These are phyloP conservation scores for Dasypolia templi DNA, from an alignment of 2,888 invertebrate genomes.

Conservation along the genomic window DNA sequence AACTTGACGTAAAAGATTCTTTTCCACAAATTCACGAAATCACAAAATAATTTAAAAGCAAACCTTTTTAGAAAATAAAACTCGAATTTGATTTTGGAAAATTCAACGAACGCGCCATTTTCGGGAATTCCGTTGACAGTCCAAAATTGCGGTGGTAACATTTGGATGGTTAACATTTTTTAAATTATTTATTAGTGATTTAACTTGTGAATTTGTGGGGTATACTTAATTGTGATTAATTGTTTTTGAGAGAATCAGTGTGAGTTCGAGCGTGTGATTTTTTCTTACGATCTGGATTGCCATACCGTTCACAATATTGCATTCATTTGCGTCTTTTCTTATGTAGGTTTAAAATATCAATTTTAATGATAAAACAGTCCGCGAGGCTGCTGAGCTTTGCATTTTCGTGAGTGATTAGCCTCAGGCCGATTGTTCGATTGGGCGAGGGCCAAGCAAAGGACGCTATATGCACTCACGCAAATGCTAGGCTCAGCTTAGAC, in stretches of 20 bases:
- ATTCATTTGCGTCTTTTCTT: background rate
- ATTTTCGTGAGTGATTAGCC: too few species aligned
- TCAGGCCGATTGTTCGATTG: too few species aligned
- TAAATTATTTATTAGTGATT: slow-evolving; percentile 49
- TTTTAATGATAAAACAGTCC: too few species aligned
- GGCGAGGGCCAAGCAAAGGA: too few species aligned
- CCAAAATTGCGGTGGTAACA: slow-evolving; percentile 51
- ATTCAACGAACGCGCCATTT: slow-evolving; percentile 47
- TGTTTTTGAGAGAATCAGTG: slow-evolving; percentile 14
- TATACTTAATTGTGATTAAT: slow-evolving; percentile 45
- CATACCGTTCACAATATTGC: background rate
- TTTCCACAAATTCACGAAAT: slow-evolving; percentile 7
- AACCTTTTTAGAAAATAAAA: slow-evolving; percentile 30
- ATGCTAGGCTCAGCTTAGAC: too few species aligned
- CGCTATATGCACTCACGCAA: too few species aligned
- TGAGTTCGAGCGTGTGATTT: slow-evolving; percentile 12
- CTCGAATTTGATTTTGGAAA: slow-evolving; percentile 25
- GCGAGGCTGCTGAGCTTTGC: too few species aligned
- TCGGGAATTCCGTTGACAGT: slow-evolving; percentile 47
- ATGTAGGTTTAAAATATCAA: too few species aligned
- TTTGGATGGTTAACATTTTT: slow-evolving; percentile 42
- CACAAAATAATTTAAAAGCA: slow-evolving; percentile 23
- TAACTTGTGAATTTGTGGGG: slow-evolving; percentile 29
- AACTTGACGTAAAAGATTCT: slow-evolving; percentile 6
- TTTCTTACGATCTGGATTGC: background rate